Evolutionary conservation across 2,797 vertebrate genomes (phyloP).

Genomic region (Taenioides sp.): DNA sequence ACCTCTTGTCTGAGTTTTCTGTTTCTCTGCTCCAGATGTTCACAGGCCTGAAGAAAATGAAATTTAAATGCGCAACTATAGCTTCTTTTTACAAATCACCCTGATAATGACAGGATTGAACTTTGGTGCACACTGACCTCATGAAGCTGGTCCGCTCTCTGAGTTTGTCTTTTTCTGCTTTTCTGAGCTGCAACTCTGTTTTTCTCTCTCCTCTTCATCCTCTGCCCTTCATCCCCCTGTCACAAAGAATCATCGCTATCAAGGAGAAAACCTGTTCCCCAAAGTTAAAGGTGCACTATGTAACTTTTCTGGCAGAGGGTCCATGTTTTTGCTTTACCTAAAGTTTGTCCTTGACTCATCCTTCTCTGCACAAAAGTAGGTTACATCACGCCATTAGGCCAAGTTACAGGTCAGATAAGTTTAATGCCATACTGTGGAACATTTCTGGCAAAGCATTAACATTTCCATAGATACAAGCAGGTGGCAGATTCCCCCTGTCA

Average conservation of each 20-base stretch:
- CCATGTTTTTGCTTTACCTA: too few species aligned
- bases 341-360: too few species aligned
- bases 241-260: neutral
- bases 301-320: too few species aligned
- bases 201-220: constrained; percentile 87
- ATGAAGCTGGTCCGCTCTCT: constrained; percentile 90
- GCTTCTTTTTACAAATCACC: constrained; percentile 73
- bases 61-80: neutral
- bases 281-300: neutral
- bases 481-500: too few species aligned
- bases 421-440: too few species aligned
- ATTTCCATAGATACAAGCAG: too few species aligned
- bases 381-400: too few species aligned
- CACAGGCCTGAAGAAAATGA: constrained; percentile 80
- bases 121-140: constrained; percentile 72
- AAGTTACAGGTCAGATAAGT: too few species aligned
- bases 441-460: too few species aligned
- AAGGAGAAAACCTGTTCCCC: neutral
- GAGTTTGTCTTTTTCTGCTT: constrained; percentile 90
- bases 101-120: neutral
- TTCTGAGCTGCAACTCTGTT: constrained; percentile 92
- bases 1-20: constrained; percentile 85
- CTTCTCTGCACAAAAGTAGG: too few species aligned
- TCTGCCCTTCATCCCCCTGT: constrained; percentile 82
- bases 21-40: constrained; percentile 89